Conservation (phyloP, 2,888 invertebrate genomes). For the Timema cristinae region DNA sequence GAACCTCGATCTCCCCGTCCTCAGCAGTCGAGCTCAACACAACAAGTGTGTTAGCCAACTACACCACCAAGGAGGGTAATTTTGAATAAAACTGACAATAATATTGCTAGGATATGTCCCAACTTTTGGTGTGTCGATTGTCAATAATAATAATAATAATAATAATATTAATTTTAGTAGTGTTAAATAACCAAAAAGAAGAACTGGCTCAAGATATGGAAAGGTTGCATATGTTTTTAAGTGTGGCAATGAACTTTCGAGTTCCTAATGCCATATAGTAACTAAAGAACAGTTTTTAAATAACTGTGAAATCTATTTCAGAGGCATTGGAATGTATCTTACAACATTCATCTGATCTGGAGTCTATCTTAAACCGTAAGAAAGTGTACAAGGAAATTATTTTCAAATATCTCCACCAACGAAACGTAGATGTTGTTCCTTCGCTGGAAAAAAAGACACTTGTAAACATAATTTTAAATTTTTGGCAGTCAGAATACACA, state of each 20-base stretch:
- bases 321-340: slow-evolving; percentile 53
- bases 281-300: slow-evolving; percentile 11
- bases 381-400: slow-evolving; percentile 52
- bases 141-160: background rate
- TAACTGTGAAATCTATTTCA: slow-evolving; percentile 38
- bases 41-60: too few relatives aligned
- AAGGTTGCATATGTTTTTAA: background rate
- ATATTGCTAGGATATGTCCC: background rate
- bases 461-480: slow-evolving; percentile 46
- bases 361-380: slow-evolving; percentile 50
- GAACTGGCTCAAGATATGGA: slow-evolving; percentile 28
- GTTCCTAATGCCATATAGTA: too few relatives aligned
- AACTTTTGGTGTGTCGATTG: background rate
- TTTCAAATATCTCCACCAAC: slow-evolving; percentile 51
- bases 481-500: slow-evolving; percentile 42
- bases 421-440: slow-evolving; percentile 45
- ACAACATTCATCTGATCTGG: slow-evolving; percentile 48
- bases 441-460: slow-evolving; percentile 51
- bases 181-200: background rate
- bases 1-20: too few relatives aligned
- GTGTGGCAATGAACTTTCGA: too few relatives aligned
- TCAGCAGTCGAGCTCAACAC: too few relatives aligned
- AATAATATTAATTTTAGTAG: background rate
- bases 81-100: too few relatives aligned
- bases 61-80: too few relatives aligned